Base-by-base conservation (phyloP, 1,140 invertebrate species). In the Diprion similis region DNA sequence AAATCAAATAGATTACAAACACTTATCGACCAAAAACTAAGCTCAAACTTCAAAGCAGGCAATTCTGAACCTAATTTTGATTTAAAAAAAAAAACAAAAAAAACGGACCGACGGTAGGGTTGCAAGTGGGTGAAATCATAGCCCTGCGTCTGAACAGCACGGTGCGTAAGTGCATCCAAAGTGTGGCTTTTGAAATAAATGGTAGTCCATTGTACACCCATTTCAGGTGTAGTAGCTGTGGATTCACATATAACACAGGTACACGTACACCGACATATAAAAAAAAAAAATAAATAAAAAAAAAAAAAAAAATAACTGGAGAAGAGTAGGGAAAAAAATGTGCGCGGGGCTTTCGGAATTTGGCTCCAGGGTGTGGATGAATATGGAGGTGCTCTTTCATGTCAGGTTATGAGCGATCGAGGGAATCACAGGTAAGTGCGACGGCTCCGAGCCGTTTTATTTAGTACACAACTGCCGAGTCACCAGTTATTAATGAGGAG, bases 341-440 rank as follows among this genome's bases (percentile, higher is more conserved):
- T 59, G n/a, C 51, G 51, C n/a, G 11, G 51, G 51, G 51, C 51
- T 59, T 59, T 59, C 51, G 51, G 51, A 59, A 59, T 59, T 59
- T 59, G 51, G 51, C 64, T 46, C n/a, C 59, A 46, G 51, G 68
- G 68, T 59, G 51, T 59, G 51, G 51, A 17, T 17, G 51, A 59
- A 17, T 59, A 17, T 59, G 68, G 51, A 74, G 67, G 51, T 37
- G 17, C 45, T 74, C 68, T 74, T 74, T 74, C 73, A 71, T 17
- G 73, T 74, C 73, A 74, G 47, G 46, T 59, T 8, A 64, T 74
- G 73, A 74, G 68, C 51, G 73, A 74, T 74, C 51, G 73, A 70
- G 51, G 37, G 68, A 66, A 19, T 66, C 65, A 65, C 73, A 74
- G 68, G 73, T 74, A 69, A 74, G 67, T 74, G 73, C 19, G 24